Evolutionary conservation across 23 tunicate genomes (phyloP), one percentile per base, ranked within the genome.

Genomic region (Trididemnum clinides): DNA sequence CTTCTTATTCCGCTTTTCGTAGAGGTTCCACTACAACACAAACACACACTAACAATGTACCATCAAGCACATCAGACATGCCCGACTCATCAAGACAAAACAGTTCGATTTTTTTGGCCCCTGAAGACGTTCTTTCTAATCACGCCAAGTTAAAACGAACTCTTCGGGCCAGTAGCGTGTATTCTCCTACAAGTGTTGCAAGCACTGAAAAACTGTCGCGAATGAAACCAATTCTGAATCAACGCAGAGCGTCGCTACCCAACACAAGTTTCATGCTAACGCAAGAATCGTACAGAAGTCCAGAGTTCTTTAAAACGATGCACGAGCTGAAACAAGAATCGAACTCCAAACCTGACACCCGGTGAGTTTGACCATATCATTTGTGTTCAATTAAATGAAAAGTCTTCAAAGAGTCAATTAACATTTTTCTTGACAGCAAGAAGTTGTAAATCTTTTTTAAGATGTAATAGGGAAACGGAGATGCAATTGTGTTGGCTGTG

Each of bases 231-330:
- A 28, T 29, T 5, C 10, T 66, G 6, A 6, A 15, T 6, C 6
- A 15, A 2, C 36, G 75, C 6, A 66, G 75, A 66, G 75, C 75
- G 30, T 66, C 75, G 2, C 7, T 66, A n/a, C 75, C 75, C 30
- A 66, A 29, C 37, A 30, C 37, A 2, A 4, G 4, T n/a, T 10
- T 3, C 25, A 59, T 3, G 20, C 22, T 59, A 59, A n/a, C 66
- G 20, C 37, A 20, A 20, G 75, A 30, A 30, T 7, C 36, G 30
- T 66, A 15, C 10, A 20, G 37, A 29, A 66, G 75, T 66, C 75
- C 7, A 5, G 75, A 66, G 31, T 66, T 29, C 31, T 32, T 5
- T 4, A 31, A 66, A 32, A 23, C 75, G 2, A 10, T 66, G 37
- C 75, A 31, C 22, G 75, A 66, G 31, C 6, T 66, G 37, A 66